Percentiles rank a stretch among this genome's conserved stretches.
phyloP scores from a whole-genome alignment of 2,888 invertebrate species.

The Unio delphinus region DNA sequence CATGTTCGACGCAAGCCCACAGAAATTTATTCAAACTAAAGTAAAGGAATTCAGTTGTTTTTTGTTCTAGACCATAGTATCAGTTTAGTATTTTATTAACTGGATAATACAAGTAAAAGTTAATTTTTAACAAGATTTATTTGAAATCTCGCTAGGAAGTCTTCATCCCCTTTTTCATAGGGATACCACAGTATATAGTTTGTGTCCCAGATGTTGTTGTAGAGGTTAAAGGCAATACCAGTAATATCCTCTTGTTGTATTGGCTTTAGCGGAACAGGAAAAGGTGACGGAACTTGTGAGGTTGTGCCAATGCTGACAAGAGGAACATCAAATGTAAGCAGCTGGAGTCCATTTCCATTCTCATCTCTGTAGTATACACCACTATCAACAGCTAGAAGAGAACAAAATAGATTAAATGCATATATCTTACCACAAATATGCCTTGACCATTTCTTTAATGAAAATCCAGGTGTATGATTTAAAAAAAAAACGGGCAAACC shows the following conservation, averaged over 20 bases:
- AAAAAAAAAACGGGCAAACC: too few species aligned
- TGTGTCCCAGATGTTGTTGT: slow-evolving; percentile 68
- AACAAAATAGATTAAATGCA: slow-evolving; percentile 1
- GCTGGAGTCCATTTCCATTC: slow-evolving; percentile 33
- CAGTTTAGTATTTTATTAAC: too few species aligned
- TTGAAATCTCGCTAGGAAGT: slow-evolving; percentile 52
- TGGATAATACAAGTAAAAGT: too few species aligned
- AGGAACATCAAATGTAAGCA: slow-evolving; percentile 53
- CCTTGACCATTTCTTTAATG: too few species aligned
- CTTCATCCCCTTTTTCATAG: slow-evolving; percentile 38
- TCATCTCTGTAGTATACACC: slow-evolving; percentile 32
- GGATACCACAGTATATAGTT: slow-evolving; percentile 69
- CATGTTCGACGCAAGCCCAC: too few species aligned
- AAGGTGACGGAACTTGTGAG: slow-evolving; percentile 44
- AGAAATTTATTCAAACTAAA: too few species aligned
- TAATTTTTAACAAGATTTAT: slow-evolving; percentile 15
- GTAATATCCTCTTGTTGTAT: slow-evolving; percentile 47
- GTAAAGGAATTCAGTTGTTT: too few species aligned
- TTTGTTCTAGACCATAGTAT: too few species aligned
- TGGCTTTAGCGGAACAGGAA: slow-evolving; percentile 59
- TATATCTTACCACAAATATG: neutral
- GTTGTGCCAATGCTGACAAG: slow-evolving; percentile 47
- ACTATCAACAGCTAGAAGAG: slow-evolving; percentile 38
- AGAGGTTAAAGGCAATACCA: slow-evolving; percentile 61
- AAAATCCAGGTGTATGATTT: too few species aligned